phyloP scores from a whole-genome alignment of 2,888 invertebrate species.

The Drosophila hawaiiensis region DNA sequence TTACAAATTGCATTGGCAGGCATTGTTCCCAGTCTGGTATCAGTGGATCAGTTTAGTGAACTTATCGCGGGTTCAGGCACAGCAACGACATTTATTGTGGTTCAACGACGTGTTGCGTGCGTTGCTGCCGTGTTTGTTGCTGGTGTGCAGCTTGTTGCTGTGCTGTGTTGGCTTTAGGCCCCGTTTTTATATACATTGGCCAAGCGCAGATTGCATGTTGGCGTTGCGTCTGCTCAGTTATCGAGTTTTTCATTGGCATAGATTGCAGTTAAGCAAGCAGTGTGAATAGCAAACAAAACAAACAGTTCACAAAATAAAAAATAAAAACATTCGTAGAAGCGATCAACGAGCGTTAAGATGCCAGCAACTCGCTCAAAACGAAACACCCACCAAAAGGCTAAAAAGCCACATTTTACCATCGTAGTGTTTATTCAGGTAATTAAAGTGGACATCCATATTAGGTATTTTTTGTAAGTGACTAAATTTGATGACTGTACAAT shows the following conservation, averaged over 20 bases:
- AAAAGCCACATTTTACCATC: slow-evolving; percentile 36
- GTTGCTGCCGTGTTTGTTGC: slow-evolving; percentile 13
- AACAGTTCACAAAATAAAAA: slow-evolving; percentile 1
- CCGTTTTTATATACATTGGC: slow-evolving; percentile 30
- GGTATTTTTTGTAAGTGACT: background rate
- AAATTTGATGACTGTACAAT: background rate
- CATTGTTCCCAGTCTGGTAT: slow-evolving; percentile 14
- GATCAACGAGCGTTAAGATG: slow-evolving; percentile 37
- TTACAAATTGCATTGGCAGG: slow-evolving; percentile 61
- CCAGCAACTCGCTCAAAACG: slow-evolving; percentile 10
- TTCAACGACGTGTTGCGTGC: slow-evolving; percentile 22
- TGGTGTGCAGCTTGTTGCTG: slow-evolving; percentile 29
- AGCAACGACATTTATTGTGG: slow-evolving; percentile 34
- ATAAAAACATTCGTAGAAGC: slow-evolving; percentile 5
- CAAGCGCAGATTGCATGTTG: slow-evolving; percentile 62
- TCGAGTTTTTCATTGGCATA: slow-evolving; percentile 36
- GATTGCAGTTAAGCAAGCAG: slow-evolving; percentile 31
- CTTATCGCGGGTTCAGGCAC: slow-evolving; percentile 42
- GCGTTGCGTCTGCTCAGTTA: slow-evolving; percentile 63
- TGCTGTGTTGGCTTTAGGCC: slow-evolving; percentile 10
- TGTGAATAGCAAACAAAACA: slow-evolving; percentile 23
- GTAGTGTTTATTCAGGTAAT: slow-evolving; percentile 39
- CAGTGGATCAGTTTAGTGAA: slow-evolving; percentile 71
- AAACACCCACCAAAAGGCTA: slow-evolving; percentile 8
- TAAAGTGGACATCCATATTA: slow-evolving; percentile 7